Evolutionary conservation across 2,888 invertebrate genomes (phyloP).

Genomic region (Agonopterix arenella): DNA sequence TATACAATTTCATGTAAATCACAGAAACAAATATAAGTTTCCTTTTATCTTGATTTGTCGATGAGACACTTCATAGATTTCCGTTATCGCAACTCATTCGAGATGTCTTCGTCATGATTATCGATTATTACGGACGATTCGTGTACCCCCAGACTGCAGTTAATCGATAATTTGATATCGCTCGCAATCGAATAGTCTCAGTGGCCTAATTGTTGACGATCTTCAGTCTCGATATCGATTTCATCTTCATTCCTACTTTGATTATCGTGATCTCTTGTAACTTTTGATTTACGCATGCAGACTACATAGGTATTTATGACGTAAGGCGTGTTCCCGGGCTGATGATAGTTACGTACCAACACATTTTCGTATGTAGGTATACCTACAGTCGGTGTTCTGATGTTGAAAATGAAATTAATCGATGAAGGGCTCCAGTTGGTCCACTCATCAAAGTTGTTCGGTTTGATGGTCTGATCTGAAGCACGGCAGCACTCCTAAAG

Average conservation of each 20-base stretch:
- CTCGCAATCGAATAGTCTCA: background rate
- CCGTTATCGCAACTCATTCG: background rate
- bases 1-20: no score
- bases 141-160: background rate
- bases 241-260: background rate
- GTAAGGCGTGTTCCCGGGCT: background rate
- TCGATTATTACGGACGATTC: background rate
- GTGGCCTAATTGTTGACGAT: background rate
- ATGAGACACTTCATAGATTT: background rate
- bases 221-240: background rate
- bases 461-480: no score
- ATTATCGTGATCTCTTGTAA: background rate
- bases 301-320: background rate
- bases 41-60: no score
- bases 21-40: no score
- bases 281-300: background rate
- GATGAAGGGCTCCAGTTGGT: no score
- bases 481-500: no score
- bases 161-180: conserved; percentile 1
- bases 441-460: no score
- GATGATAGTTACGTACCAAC: no score
- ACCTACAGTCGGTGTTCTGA: no score
- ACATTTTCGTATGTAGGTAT: no score
- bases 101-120: conserved; percentile 1
- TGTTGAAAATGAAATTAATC: no score